Evolutionary conservation across 2,888 invertebrate species (phyloP).

Genomic region (Plebejus anna): DNA sequence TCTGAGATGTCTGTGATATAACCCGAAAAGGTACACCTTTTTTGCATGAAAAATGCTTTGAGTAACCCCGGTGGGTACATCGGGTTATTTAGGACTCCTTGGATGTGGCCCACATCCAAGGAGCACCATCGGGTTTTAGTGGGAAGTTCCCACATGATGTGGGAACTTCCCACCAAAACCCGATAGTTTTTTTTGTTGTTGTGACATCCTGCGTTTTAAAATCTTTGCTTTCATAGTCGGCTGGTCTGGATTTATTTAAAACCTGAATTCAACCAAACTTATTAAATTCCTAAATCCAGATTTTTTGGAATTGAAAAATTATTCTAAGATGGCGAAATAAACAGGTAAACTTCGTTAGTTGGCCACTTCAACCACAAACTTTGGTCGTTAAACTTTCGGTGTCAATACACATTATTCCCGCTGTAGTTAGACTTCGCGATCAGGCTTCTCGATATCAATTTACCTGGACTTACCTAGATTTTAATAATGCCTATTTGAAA

Average conservation of each 20-base stretch:
- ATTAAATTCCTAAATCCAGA: background rate
- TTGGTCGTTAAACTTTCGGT: slow-evolving; percentile 7
- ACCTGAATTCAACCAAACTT: background rate
- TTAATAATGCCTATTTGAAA: background rate
- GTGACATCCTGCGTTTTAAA: no score
- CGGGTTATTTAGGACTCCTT: no score
- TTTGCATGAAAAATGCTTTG: no score
- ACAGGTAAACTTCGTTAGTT: background rate
- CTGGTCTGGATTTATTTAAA: no score
- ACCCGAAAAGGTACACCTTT: background rate
- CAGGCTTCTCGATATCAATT: background rate
- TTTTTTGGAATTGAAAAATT: background rate
- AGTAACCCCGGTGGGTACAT: no score
- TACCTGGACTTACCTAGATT: background rate
- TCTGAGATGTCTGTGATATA: background rate
- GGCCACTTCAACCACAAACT: background rate
- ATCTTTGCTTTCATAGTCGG: no score
- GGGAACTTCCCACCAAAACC: no score
- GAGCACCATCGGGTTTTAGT: no score
- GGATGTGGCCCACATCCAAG: no score
- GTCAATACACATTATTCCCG: background rate
- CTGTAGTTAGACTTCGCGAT: background rate
- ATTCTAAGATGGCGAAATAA: background rate
- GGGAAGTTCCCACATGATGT: no score
- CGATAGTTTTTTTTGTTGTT: no score